Evolutionary conservation across 2,113 vertebrate species (phyloP), one percentile per base, ranked within the genome.

Genomic region (Silurus meridionalis): DNA sequence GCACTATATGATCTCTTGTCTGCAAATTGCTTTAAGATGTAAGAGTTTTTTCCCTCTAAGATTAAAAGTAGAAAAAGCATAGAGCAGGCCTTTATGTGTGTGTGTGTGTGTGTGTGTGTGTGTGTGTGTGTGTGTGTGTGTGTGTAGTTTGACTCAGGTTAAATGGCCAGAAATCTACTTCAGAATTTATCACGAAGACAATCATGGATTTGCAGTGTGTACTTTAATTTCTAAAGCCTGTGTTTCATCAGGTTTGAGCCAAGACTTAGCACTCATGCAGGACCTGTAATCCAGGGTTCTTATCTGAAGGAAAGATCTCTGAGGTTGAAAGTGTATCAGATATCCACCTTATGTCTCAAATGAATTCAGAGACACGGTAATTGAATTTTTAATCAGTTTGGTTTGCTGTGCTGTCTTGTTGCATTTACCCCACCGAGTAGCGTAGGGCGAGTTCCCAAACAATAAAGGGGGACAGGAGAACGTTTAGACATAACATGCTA

Each of bases 341-440:
- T 94, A 91, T 91, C 92, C 83, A 60, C 85, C 81, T 80, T 89
- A 78, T 80, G 88, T 88, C 89, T 82, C 28, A 84, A 92, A 90
- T 88, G 83, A 93, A 88, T 83, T 87, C 23, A 89, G 89, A 88
- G 91, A 91, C 90, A 86, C 85, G 87, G 86, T 92, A 93, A 94
- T 92, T 94, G 87, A 94, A 94, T 93, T 93, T 92, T 91, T 92
- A 92, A 92, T 94, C 93, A 93, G 89, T 90, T 91, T 84, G 69
- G 61, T 92, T 92, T 92, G 91, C 91, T 83, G 80, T 63, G 78
- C 87, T 79, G 90, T 91, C 90, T 74, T 71, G 83, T 89, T 89
- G 78, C 80, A 92, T 92, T 91, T 91, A 64, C 79, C 53, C 28
- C 60, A 64, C 80, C 50, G 63, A 80, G 74, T 17, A 77, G 74